Percentiles rank a stretch among this genome's conserved stretches.
Evolutionary conservation across 2,113 vertebrate species (phyloP).

Genomic region (Pan paniscus): DNA sequence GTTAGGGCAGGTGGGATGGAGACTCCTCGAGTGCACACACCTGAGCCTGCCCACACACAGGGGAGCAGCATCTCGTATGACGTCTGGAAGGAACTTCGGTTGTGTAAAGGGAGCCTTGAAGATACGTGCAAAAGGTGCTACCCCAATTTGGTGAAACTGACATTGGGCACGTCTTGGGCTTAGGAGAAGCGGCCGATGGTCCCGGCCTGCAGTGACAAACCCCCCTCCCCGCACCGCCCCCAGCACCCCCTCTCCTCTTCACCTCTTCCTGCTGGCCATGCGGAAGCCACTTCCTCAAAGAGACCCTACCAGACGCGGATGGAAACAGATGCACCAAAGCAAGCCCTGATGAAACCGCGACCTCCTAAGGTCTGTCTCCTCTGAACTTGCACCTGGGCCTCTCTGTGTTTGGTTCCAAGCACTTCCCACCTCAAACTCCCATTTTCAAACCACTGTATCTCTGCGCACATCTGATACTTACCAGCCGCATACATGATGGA

Average conservation of each 20-base stretch:
- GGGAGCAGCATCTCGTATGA: fast-evolving
- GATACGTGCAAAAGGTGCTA: background rate
- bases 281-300: background rate
- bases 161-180: fast-evolving
- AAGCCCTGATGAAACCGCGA: fast-evolving
- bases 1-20: background rate
- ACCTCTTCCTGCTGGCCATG: background rate
- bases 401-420: background rate
- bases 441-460: background rate
- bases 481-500: fast-evolving
- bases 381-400: fast-evolving
- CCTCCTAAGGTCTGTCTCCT: fast-evolving
- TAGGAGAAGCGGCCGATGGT: fast-evolving
- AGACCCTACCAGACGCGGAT: background rate
- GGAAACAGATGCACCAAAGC: background rate
- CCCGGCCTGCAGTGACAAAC: background rate
- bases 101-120: background rate
- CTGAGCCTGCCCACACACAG: background rate
- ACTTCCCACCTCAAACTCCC: background rate
- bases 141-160: fast-evolving
- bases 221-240: fast-evolving
- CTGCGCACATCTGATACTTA: background rate
- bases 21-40: too few species aligned
- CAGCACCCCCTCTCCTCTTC: background rate
- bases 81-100: background rate